These are phyloP conservation scores for Drosophila elegans DNA, from an alignment of 1,140 invertebrate genomes.

Conservation along the genomic window DNA sequence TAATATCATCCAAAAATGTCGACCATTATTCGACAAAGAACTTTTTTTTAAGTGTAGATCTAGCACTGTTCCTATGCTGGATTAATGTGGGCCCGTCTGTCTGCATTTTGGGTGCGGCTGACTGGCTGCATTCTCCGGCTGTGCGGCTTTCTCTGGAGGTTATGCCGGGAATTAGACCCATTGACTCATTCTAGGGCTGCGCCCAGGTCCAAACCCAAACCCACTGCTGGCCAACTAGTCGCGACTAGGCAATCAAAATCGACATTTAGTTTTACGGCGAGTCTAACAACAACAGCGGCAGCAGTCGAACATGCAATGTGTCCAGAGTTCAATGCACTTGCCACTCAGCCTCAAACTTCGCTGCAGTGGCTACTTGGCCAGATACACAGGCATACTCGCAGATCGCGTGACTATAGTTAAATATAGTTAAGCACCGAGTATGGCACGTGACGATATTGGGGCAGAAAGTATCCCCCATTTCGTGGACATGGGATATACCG, in stretches of 20 bases:
- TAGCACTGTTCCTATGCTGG: conserved; percentile 40
- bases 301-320: conserved; percentile 46
- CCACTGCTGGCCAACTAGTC: conserved; percentile 35
- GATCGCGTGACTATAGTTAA: conserved; percentile 49
- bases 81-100: conserved; percentile 55
- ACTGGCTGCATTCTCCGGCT: conserved; percentile 33
- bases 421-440: conserved; percentile 37
- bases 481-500: conserved; percentile 9
- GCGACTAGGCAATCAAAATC: conserved; percentile 50
- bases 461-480: conserved; percentile 35
- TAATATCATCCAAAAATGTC: too few relatives aligned
- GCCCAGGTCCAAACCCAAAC: conserved; percentile 18
- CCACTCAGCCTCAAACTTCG: conserved; percentile 47
- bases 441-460: conserved; percentile 48
- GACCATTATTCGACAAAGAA: not conserved
- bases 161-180: conserved; percentile 46
- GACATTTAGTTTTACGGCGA: conserved; percentile 52
- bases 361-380: conserved; percentile 37
- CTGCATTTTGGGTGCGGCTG: conserved; percentile 54
- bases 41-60: conserved; percentile 18
- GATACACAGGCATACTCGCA: conserved; percentile 19
- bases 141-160: conserved; percentile 38
- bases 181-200: conserved; percentile 49
- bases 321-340: conserved; percentile 49
- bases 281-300: conserved; percentile 34